Percentiles rank a stretch among this genome's conserved stretches.
Conservation (phyloP, 2,797 vertebrate species). For the Megalops cyprinoides region DNA sequence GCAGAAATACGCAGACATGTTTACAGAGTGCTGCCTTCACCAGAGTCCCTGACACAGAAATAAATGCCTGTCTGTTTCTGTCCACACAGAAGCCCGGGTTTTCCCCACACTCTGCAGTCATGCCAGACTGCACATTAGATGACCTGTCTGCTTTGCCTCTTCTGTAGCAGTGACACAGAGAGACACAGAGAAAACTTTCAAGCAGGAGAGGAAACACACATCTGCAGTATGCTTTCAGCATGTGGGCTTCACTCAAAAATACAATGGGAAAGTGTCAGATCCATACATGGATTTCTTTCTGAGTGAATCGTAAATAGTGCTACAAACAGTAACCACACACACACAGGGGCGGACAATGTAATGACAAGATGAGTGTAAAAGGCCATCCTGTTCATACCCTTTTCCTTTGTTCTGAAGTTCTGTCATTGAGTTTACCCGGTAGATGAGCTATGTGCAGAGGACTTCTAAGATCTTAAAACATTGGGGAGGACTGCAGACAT, state of each 20-base stretch:
- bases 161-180: background rate
- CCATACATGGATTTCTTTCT: too few relatives aligned
- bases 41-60: background rate
- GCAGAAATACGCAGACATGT: background rate
- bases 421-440: background rate
- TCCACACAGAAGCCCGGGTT: background rate
- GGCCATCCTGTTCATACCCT: too few relatives aligned
- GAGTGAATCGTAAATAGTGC: too few relatives aligned
- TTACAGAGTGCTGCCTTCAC: background rate
- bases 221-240: too few relatives aligned
- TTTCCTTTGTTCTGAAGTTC: background rate
- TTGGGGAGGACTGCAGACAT: background rate
- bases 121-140: background rate
- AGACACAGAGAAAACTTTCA: background rate
- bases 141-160: background rate
- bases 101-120: background rate
- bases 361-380: too few relatives aligned
- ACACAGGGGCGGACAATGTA: too few relatives aligned
- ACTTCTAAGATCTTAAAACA: constrained; percentile 48
- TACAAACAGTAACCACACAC: too few relatives aligned
- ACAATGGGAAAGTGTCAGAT: too few relatives aligned
- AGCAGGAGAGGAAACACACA: background rate
- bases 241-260: too few relatives aligned
- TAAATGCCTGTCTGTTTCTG: background rate
- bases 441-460: background rate